Evolutionary conservation across 2,113 vertebrate species (phyloP), one percentile per base, ranked within the genome.

Genomic region (Bettongia penicillata): DNA sequence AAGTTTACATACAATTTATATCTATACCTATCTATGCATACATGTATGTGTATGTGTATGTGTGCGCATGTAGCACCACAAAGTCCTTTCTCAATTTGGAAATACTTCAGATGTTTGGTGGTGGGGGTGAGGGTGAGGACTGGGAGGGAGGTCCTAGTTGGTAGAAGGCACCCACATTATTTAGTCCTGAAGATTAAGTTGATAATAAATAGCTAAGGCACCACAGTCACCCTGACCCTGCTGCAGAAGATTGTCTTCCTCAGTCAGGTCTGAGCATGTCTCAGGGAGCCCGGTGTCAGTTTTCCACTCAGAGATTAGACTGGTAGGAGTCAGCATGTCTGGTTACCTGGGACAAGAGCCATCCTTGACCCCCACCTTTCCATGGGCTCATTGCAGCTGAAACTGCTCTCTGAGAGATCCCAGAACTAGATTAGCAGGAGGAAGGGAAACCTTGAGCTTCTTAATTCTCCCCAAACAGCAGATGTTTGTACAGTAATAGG

Each of bases 211-310:
- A 96, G 97, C 68, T 96, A 95, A n/a, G 93, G 95, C 94, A 96
- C 97, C 94, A 94, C 95, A 95, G 53, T 94, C 93, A 97, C 91
- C 96, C 77, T 97, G 96, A 96, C 92, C 97, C 91, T 96, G 61
- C 98, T 98, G 93, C 96, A 97, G 95, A 96, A 97, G 93, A 97
- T 97, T 97, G 96, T 96, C 91, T 93, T 97, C 57, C 95, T 97
- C 94, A 52, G 92, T 98, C 96, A 98, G 91, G 98, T 98, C 97
- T 98, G 93, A 97, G 96, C 95, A 97, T 98, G 95, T 96, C 93
- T 97, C 92, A 93, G 97, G 93, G 91, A 98, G 91, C 94, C 96
- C 97, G 96, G 94, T 96, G 98, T 98, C 98, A 97, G 96, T 94
- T 98, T 98, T 98, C 95, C 68, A 90, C 90, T 98, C 96, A 94